Conservation (phyloP, 2,113 vertebrate genomes). For the Lonchura striata region DNA sequence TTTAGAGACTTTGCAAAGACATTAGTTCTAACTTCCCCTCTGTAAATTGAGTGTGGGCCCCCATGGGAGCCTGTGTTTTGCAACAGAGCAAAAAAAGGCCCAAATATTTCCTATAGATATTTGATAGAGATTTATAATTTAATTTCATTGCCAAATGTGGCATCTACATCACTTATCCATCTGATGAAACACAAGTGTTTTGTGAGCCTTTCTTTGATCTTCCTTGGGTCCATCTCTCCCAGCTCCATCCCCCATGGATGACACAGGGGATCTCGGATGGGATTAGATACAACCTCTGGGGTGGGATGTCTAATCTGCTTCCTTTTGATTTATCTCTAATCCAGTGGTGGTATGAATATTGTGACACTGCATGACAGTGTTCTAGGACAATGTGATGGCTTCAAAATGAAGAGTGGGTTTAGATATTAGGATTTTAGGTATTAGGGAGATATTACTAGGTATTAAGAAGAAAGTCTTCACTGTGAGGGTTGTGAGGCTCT, state of each 20-base stretch:
- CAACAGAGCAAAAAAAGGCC: background rate
- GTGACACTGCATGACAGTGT: no score
- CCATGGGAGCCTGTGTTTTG: background rate
- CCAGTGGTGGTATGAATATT: background rate
- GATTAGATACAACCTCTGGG: background rate
- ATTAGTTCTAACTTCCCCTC: background rate
- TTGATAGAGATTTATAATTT: background rate
- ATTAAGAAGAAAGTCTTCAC: background rate
- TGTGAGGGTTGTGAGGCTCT: background rate
- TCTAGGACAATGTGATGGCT: background rate
- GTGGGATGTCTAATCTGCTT: background rate
- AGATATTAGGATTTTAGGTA: background rate
- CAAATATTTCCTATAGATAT: background rate
- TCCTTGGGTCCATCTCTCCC: background rate
- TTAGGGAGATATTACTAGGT: background rate
- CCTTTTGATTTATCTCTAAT: background rate
- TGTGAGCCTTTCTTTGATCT: background rate
- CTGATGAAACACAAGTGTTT: background rate
- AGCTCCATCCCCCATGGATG: background rate
- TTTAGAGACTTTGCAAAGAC: background rate
- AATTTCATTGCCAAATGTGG: background rate
- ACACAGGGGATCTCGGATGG: background rate
- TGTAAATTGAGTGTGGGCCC: background rate
- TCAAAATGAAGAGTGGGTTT: background rate
- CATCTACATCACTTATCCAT: background rate